Evolutionary conservation across 2,797 vertebrate species (phyloP), one percentile per base, ranked within the genome.

Genomic region (Forpus xanthops): DNA sequence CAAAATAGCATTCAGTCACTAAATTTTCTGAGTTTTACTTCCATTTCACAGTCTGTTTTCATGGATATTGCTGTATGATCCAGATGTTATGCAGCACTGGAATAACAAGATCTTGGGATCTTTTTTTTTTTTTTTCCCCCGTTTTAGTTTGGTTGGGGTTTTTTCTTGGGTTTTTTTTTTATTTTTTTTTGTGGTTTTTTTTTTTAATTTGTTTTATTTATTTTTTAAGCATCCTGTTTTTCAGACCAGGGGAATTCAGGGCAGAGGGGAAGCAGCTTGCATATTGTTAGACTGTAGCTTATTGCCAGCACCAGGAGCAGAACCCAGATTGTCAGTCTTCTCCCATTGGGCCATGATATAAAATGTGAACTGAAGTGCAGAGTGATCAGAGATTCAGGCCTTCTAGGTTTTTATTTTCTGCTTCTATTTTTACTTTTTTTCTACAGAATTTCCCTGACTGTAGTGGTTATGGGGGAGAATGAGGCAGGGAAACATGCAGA

Each of bases 261-360:
- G 94, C 93, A 94, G 91, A 94, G 96, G 80, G 85, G 93, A 91
- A 94, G 94, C 96, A 96, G 91, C 93, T 96, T 96, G 94, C 91
- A 66, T 60, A 93, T 94, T 92, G 87, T 94, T 95, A 93, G 68
- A n/a, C 82, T 80, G 58, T 27, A 94, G 79, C 73, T 95, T 62
- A 20, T 58, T 95, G 94, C 95, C 96, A 96, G 96, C 92, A 94
- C 94, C 89, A 93, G 91, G 82, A 91, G 86, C 87, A 91, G 94
- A 94, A 95, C 89, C 91, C 95, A 96, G 89, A 96, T 96, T 96
- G 93, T 89, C 89, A 87, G 91, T 90, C 61, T 0, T 91, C 76
- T 96, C 95, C 96, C 93, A 80, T 72, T 94, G 94, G 94, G 67
- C 91, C 94, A 58, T 35, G 61, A 79, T 50, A 30, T 68, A 94